Evolutionary conservation across 2,797 vertebrate genomes (phyloP), one percentile per base, ranked within the genome.

Genomic region (Chelon auratus): DNA sequence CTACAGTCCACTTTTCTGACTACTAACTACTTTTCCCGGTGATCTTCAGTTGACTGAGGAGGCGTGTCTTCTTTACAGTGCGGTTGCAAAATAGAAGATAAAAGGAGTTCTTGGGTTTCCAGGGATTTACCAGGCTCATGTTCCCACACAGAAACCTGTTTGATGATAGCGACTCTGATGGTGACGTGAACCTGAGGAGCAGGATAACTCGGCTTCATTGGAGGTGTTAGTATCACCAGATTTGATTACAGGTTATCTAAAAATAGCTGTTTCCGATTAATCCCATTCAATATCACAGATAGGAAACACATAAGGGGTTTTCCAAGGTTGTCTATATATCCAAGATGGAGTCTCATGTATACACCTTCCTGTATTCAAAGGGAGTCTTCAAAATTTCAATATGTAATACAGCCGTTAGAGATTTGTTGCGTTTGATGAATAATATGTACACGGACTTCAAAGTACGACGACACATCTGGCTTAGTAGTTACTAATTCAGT

Each of bases 51-150:
- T 71, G 61, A 77, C 61, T 36, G 56, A 37, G 69, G 62, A 82
- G 80, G 75, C 13, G 48, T 64, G 70, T 56, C 62, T 70, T 85
- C 63, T 69, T 66, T 63, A 77, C 51, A 52, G 17, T 59, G 33
- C 33, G 63, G 68, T 54, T 74, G 51, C 42, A 82, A 72, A 80
- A 68, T 33, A 69, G 53, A 26, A 55, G 72, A 87, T 78, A 84
- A 90, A 87, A 84, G 77, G 62, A 52, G 63, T 60, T 77, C 71
- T 89, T 76, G 30, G 84, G 81, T 92, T 91, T 86, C 87, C 68
- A 76, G 85, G 89, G 89, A 87, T 88, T 89, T 80, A 80, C 81
- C 76, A 17, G 64, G 86, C 86, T 93, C 84, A 55, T 45, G 64
- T 83, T 90, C 59, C 61, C 69, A 64, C 33, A 71, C 61, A 75